phyloP scores from a whole-genome alignment of 2,888 invertebrate species.

The Nasonovia ribisnigri region DNA sequence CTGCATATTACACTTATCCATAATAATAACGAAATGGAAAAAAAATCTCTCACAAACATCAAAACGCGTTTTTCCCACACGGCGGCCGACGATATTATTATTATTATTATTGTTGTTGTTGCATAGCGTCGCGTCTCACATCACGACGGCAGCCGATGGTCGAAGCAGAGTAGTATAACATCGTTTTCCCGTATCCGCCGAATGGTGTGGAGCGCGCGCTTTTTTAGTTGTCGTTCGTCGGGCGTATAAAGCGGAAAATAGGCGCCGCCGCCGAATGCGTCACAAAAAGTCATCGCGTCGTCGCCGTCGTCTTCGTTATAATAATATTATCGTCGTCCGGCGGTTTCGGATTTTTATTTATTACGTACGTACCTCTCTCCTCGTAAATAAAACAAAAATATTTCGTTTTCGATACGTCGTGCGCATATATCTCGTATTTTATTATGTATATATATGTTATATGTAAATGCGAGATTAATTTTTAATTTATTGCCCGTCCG shows the following conservation, averaged over 20 bases:
- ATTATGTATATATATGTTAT: background rate
- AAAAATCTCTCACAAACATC: background rate
- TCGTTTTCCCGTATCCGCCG: background rate
- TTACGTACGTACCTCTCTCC: background rate
- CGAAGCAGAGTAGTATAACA: background rate
- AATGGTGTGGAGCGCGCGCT: background rate
- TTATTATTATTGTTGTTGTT: background rate
- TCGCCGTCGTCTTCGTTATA: background rate
- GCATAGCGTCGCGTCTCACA: background rate
- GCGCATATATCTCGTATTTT: background rate
- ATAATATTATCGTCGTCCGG: background rate
- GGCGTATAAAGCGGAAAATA: background rate
- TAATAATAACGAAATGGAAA: background rate
- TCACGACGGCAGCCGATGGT: background rate
- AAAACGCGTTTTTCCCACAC: conserved; percentile 1
- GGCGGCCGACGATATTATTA: background rate
- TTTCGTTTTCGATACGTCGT: conserved; percentile 11
- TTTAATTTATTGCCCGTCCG: conserved; percentile 47
- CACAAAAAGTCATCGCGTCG: background rate
- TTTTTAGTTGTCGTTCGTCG: background rate
- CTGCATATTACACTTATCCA: background rate
- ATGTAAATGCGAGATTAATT: conserved; percentile 7
- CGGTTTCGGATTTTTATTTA: conserved; percentile 16
- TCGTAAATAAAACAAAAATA: background rate
- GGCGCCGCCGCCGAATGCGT: background rate